Evolutionary conservation across 2,797 vertebrate species (phyloP).

Genomic region (Eurystomus glaucurus): DNA sequence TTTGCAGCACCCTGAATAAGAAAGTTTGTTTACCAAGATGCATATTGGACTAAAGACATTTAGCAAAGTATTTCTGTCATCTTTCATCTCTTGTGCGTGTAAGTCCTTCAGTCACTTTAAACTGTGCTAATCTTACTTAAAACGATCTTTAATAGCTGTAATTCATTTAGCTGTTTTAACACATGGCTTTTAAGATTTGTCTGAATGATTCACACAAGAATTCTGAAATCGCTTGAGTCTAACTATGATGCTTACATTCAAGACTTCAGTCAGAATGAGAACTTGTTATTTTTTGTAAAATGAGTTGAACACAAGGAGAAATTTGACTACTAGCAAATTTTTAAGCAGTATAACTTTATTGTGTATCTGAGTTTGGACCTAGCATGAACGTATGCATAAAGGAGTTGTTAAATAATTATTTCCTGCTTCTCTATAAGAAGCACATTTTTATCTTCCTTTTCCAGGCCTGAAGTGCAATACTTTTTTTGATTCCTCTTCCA

Average conservation of each 20-base stretch:
- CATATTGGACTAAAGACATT: background rate
- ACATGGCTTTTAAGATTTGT: background rate
- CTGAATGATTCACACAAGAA: background rate
- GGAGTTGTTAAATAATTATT: background rate
- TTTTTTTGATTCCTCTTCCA: background rate
- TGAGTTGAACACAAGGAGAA: background rate
- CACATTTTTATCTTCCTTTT: background rate
- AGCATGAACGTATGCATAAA: background rate
- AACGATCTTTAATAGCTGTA: background rate
- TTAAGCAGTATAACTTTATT: background rate
- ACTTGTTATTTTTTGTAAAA: background rate
- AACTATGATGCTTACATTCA: background rate
- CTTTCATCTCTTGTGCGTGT: background rate
- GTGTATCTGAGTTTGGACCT: background rate
- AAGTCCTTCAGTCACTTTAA: background rate
- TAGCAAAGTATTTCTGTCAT: background rate
- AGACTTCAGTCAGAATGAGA: background rate
- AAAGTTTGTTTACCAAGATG: background rate
- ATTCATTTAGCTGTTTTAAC: background rate
- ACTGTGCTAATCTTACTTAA: background rate
- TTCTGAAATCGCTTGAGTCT: background rate
- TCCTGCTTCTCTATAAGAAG: background rate
- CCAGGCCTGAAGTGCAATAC: background rate
- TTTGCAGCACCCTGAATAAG: background rate
- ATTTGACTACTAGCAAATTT: background rate